phyloP scores from a whole-genome alignment of 1,140 invertebrate species.

The Copidosoma floridanum region DNA sequence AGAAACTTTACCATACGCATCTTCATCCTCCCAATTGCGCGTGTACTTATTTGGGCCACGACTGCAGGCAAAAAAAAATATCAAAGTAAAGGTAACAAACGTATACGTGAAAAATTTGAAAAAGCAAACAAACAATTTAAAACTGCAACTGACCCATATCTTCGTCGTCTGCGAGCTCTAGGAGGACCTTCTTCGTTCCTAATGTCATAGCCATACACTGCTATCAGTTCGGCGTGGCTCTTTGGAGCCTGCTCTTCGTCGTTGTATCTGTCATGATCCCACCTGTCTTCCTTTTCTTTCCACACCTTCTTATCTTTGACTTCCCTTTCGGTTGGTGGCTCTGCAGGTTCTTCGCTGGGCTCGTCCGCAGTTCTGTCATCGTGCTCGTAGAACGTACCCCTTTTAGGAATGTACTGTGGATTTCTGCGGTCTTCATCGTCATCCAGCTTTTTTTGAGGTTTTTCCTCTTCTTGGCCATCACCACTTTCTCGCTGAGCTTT shows the following conservation, averaged over 20 bases:
- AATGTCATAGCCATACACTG: conserved; percentile 93
- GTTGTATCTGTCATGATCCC: conserved; percentile 89
- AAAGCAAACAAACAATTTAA: conserved; percentile 13
- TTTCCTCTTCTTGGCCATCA: conserved; percentile 63
- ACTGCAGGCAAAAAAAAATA: conserved; percentile 47
- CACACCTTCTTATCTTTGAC: conserved; percentile 61
- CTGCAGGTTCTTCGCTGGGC: conserved; percentile 42
- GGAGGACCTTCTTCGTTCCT: conserved; percentile 88
- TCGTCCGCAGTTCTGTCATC: conserved; percentile 84
- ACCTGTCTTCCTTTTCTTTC: conserved; percentile 70
- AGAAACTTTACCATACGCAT: conserved; percentile 69
- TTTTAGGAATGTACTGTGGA: conserved; percentile 95
- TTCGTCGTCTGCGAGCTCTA: conserved; percentile 75
- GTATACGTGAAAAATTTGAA: conserved; percentile 6
- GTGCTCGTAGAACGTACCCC: conserved; percentile 95
- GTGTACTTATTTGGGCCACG: conserved; percentile 90
- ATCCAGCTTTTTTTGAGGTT: conserved; percentile 70
- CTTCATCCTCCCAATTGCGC: conserved; percentile 88
- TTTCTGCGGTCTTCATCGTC: conserved; percentile 94
- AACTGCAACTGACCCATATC: conserved; percentile 83
- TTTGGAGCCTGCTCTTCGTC: conserved; percentile 83
- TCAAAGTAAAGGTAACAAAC: not conserved
- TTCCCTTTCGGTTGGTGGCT: conserved; percentile 49
- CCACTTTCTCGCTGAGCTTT: conserved; percentile 57
- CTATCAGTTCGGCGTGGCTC: conserved; percentile 79